Conservation (phyloP, 2,888 invertebrate species). For the Papilio elwesi region DNA sequence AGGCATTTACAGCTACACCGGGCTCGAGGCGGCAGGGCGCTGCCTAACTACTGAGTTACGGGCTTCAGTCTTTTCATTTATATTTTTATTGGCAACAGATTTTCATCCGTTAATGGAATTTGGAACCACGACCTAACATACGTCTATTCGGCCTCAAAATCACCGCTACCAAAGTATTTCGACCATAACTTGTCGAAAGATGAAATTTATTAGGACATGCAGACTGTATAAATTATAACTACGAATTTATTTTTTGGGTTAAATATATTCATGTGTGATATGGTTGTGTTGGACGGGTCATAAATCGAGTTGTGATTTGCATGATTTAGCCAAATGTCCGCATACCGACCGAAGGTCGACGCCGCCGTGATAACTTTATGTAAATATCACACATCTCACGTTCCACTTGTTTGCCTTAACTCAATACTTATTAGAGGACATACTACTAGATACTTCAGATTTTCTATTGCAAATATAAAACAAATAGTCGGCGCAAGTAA, state of each 20-base stretch:
- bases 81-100: not conserved
- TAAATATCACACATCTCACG: constrained; percentile 35
- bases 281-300: constrained; percentile 18
- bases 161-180: not conserved
- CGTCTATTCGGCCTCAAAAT: constrained; percentile 1
- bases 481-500: no score
- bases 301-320: constrained; percentile 30
- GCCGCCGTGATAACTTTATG: constrained; percentile 34
- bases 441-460: not conserved
- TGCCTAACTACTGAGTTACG: not conserved
- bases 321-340: constrained; percentile 38
- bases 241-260: not conserved
- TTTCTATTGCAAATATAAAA: not conserved
- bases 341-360: constrained; percentile 38
- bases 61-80: not conserved
- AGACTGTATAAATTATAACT: not conserved
- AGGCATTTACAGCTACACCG: no score
- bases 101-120: not conserved
- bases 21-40: no score
- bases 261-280: constrained; percentile 28
- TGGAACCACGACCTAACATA: not conserved
- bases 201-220: not conserved
- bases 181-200: constrained; percentile 1
- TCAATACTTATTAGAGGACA: constrained; percentile 1
- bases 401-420: constrained; percentile 6